Conservation (phyloP, 1,140 invertebrate genomes). For the Ostrea edulis region DNA sequence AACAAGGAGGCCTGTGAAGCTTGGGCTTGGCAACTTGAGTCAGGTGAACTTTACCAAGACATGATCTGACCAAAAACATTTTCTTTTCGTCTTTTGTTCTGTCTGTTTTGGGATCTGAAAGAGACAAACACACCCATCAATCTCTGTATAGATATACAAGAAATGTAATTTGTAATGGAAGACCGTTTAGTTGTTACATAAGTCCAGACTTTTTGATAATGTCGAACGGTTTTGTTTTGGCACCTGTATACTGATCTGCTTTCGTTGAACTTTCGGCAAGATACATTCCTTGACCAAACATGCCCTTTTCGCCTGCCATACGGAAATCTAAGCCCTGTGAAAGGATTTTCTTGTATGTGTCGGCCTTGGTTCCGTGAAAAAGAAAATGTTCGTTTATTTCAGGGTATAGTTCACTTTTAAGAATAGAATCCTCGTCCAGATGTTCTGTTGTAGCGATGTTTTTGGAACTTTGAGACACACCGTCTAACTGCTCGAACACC, state of each 20-base stretch:
- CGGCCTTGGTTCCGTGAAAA: constrained; percentile 66
- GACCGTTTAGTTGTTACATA: too few species aligned
- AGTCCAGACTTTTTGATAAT: too few species aligned
- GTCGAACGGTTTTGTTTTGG: too few species aligned
- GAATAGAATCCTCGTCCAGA: background rate
- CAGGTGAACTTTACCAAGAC: constrained; percentile 58
- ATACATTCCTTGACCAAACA: constrained; percentile 65
- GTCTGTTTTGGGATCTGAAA: constrained; percentile 45
- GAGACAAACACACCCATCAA: constrained; percentile 26
- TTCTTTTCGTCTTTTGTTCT: constrained; percentile 48
- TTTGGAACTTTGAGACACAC: constrained; percentile 26
- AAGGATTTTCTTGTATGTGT: constrained; percentile 53
- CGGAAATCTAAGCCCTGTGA: constrained; percentile 59
- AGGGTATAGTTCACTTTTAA: constrained; percentile 42
- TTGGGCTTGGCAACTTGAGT: constrained; percentile 32
- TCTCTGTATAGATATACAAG: too few species aligned
- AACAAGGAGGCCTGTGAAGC: constrained; percentile 57
- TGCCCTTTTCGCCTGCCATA: constrained; percentile 55
- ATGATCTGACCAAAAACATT: constrained; percentile 57
- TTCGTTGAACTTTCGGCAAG: constrained; percentile 68
- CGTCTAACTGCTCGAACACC: constrained; percentile 42
- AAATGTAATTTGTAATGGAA: too few species aligned
- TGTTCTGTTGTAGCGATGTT: constrained; percentile 6
- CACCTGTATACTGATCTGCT: constrained; percentile 70
- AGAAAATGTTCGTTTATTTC: constrained; percentile 65